Percentiles rank a stretch among this genome's conserved stretches.
These are phyloP conservation scores for Listrodromus nycthemerus DNA, from an alignment of 2,888 invertebrate species.

Conservation along the genomic window DNA sequence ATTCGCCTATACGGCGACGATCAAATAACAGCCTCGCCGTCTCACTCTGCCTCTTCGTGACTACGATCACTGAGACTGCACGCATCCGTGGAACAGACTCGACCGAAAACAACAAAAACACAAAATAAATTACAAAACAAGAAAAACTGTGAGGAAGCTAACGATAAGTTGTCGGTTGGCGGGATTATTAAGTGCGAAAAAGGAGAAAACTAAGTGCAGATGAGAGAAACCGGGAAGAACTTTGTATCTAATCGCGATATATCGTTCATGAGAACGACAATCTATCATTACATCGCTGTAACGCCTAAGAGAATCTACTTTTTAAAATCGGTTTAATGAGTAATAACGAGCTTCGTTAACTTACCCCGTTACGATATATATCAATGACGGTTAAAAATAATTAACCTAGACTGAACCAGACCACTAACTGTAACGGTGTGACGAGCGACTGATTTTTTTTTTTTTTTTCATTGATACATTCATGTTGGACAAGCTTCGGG, in stretches of 20 bases:
- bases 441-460: conserved; percentile 29
- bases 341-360: conserved; percentile 39
- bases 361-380: conserved; percentile 47
- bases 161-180: conserved; percentile 57
- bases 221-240: conserved; percentile 15
- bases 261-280: conserved; percentile 33
- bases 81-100: conserved; percentile 70
- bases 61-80: conserved; percentile 69
- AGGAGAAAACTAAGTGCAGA: neutral
- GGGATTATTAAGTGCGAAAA: conserved; percentile 54
- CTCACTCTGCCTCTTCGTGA: conserved; percentile 74
- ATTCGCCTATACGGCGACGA: conserved; percentile 72
- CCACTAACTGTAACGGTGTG: conserved; percentile 34
- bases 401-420: conserved; percentile 13
- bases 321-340: conserved; percentile 27
- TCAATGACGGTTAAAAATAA: conserved; percentile 11
- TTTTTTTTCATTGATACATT: conserved; percentile 19
- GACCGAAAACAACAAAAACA: conserved; percentile 24
- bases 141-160: conserved; percentile 7
- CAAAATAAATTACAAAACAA: neutral
- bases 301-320: conserved; percentile 10
- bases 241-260: conserved; percentile 53
- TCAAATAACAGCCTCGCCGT: conserved; percentile 79
- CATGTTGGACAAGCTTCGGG: neutral
- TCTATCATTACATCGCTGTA: conserved; percentile 50